A percentile compares a stretch with the other conserved stretches of the same genome.
These are phyloP conservation scores for Mustelus asterias DNA, from an alignment of 2,113 vertebrate genomes.

Conservation along the genomic window DNA sequence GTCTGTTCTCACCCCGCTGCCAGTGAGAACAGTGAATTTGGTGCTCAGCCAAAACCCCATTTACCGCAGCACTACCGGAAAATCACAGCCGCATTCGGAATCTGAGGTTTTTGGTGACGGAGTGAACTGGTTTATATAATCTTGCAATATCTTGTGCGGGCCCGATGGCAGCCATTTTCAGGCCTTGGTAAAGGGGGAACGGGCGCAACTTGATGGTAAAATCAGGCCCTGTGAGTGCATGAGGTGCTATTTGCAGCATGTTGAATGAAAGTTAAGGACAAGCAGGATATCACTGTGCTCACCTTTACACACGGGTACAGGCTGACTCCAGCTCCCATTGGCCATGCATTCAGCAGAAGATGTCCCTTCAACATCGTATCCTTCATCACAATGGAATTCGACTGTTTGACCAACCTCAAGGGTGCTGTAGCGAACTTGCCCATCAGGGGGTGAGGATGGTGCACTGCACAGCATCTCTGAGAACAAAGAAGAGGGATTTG, in stretches of 20 bases:
- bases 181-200: no score
- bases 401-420: constrained; percentile 63
- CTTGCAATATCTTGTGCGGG: no score
- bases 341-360: constrained; percentile 64
- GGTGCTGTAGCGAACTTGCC: constrained; percentile 65
- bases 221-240: background rate
- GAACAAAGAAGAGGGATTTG: constrained; percentile 39
- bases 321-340: constrained; percentile 72
- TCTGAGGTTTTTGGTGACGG: no score
- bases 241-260: background rate
- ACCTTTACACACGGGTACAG: constrained; percentile 79
- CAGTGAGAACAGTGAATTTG: no score
- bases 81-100: no score
- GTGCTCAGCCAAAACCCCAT: no score
- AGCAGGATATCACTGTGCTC: constrained; percentile 51
- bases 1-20: no score
- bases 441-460: constrained; percentile 63
- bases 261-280: background rate
- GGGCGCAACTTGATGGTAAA: no score
- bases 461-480: constrained; percentile 65
- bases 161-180: no score
- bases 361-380: constrained; percentile 74
- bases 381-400: constrained; percentile 70
- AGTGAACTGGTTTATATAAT: no score
- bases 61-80: no score